phyloP scores from a whole-genome alignment of 2,113 vertebrate species.

The Rynchops niger region DNA sequence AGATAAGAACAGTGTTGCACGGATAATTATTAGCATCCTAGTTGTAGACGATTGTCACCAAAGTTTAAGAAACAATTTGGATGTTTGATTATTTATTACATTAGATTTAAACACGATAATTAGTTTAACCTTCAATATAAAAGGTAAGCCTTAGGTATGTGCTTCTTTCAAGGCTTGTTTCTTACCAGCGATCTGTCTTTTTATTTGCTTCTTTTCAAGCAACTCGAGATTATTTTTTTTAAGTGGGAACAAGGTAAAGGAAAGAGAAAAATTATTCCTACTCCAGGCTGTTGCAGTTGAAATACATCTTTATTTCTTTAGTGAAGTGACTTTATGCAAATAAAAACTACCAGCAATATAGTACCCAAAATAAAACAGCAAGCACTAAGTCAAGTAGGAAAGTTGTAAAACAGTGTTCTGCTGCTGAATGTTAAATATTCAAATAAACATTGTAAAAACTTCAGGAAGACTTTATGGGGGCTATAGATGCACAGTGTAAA shows the following conservation, averaged over 20 bases:
- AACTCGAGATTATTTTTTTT: neutral
- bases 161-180: neutral
- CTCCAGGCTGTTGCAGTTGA: neutral
- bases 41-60: neutral
- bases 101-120: neutral
- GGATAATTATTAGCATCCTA: neutral
- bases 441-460: slow-evolving; percentile 56
- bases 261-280: neutral
- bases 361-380: slow-evolving; percentile 42
- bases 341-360: slow-evolving; percentile 22
- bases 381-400: slow-evolving; percentile 6
- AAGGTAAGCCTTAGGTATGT: neutral
- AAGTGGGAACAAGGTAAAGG: neutral
- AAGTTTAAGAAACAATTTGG: neutral
- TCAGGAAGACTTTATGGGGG: slow-evolving; percentile 32
- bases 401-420: slow-evolving; percentile 14
- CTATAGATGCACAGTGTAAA: neutral
- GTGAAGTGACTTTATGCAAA: slow-evolving; percentile 42
- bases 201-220: neutral
- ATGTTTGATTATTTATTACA: neutral
- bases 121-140: neutral
- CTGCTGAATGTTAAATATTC: slow-evolving; percentile 52
- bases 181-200: neutral
- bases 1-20: neutral
- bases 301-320: slow-evolving; percentile 46